Percentiles rank a stretch among this genome's conserved stretches.
Conservation (phyloP, 2,888 invertebrate genomes). For the Watsonalla binaria region DNA sequence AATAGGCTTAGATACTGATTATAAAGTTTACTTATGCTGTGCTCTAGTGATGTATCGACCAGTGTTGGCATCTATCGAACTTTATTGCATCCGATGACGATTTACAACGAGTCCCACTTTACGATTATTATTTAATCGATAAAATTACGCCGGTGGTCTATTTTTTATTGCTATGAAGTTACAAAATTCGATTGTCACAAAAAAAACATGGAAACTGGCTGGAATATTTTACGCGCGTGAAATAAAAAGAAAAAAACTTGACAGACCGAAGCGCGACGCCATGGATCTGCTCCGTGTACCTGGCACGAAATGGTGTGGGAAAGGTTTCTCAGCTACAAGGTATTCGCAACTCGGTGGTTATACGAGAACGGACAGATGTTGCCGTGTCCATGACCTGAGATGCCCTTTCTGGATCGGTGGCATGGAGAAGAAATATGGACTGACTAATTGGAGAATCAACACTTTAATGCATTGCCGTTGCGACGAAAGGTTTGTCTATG, state of each 20-base stretch:
- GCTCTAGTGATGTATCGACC: slow-evolving; percentile 43
- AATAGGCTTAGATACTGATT: no score
- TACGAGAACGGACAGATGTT: slow-evolving; percentile 91
- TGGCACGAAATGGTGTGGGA: slow-evolving; percentile 96
- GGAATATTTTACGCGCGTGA: background rate
- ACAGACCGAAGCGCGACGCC: slow-evolving; percentile 66
- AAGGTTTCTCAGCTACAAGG: slow-evolving; percentile 88
- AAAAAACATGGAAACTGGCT: slow-evolving; percentile 2
- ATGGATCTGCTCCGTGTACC: slow-evolving; percentile 88
- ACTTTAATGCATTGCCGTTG: slow-evolving; percentile 95
- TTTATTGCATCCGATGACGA: slow-evolving; percentile 47
- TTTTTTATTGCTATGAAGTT: slow-evolving; percentile 23
- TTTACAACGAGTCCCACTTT: slow-evolving; percentile 43
- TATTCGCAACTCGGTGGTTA: slow-evolving; percentile 92
- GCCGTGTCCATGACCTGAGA: slow-evolving; percentile 90
- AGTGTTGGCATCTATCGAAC: slow-evolving; percentile 28
- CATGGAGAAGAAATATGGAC: slow-evolving; percentile 89
- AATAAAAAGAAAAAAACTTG: slow-evolving; percentile 20
- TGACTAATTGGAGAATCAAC: slow-evolving; percentile 93
- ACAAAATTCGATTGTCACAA: slow-evolving; percentile 17
- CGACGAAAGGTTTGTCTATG: slow-evolving; percentile 87
- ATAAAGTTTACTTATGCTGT: no score
- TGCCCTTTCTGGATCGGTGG: slow-evolving; percentile 92
- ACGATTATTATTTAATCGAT: slow-evolving; percentile 38
- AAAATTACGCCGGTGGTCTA: slow-evolving; percentile 47